Percentiles rank a stretch among this genome's conserved stretches.
phyloP scores from a whole-genome alignment of 1,140 invertebrate species.

The Drosophila elegans region DNA sequence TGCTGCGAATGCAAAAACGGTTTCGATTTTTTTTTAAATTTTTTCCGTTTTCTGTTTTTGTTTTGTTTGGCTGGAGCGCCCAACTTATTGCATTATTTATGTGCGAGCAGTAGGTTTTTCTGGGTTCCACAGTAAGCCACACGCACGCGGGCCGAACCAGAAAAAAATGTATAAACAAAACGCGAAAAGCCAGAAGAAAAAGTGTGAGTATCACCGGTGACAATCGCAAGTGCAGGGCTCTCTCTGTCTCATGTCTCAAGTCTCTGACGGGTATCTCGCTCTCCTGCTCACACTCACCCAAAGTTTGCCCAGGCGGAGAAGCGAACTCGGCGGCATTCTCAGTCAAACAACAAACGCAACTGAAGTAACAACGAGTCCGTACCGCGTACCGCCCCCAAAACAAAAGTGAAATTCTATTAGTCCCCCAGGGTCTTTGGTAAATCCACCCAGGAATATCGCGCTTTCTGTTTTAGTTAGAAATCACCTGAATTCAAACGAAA shows the following conservation, averaged over 20 bases:
- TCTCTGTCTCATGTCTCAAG: constrained; percentile 33
- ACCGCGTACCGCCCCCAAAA: constrained; percentile 23
- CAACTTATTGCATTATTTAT: constrained; percentile 75
- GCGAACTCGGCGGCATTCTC: constrained; percentile 66
- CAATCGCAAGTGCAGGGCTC: constrained; percentile 72
- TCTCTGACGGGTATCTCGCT: constrained; percentile 21
- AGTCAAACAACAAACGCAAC: constrained; percentile 81
- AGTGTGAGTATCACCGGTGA: constrained; percentile 49
- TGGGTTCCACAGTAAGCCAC: constrained; percentile 42
- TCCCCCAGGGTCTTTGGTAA: background rate
- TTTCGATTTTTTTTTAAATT: constrained; percentile 50
- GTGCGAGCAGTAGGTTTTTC: constrained; percentile 13
- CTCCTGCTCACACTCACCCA: constrained; percentile 12
- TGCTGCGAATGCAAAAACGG: constrained; percentile 78
- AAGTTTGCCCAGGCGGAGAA: constrained; percentile 29
- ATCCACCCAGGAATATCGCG: background rate
- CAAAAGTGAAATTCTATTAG: constrained; percentile 50
- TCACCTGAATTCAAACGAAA: background rate
- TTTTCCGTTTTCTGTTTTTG: constrained; percentile 52
- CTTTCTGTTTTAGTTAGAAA: constrained; percentile 1
- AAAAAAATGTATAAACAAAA: constrained; percentile 63
- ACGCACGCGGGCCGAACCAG: constrained; percentile 43
- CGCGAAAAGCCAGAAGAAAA: constrained; percentile 20
- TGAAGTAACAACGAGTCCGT: constrained; percentile 72
- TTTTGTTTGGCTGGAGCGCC: constrained; percentile 25